phyloP scores from a whole-genome alignment of 2,888 invertebrate species.

The Brachypterus glaber region DNA sequence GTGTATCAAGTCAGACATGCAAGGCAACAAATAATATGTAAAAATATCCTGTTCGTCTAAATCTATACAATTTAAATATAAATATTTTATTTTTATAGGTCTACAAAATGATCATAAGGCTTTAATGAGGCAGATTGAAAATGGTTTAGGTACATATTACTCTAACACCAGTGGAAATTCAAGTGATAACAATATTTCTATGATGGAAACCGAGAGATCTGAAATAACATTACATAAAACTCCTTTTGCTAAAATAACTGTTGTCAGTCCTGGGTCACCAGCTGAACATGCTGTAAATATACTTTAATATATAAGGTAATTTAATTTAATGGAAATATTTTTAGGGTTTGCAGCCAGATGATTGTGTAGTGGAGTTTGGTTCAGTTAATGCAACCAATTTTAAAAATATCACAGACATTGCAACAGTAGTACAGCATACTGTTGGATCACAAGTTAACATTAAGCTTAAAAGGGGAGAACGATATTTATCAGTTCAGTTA shows the following conservation, averaged over 20 bases:
- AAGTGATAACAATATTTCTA: constrained; percentile 11
- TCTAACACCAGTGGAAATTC: constrained; percentile 24
- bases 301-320: background rate
- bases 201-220: constrained; percentile 15
- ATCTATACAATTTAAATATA: constrained; percentile 3
- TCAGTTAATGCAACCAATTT: constrained; percentile 65
- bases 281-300: constrained; percentile 67
- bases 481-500: constrained; percentile 48
- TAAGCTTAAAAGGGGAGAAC: constrained; percentile 46
- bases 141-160: constrained; percentile 52
- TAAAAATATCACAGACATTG: constrained; percentile 56
- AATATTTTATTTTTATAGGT: constrained; percentile 44
- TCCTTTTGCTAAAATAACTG: constrained; percentile 61
- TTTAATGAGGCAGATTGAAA: constrained; percentile 76
- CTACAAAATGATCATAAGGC: constrained; percentile 82
- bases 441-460: constrained; percentile 45
- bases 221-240: constrained; percentile 25
- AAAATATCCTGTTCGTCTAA: constrained; percentile 41
- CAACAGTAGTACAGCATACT: constrained; percentile 55
- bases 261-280: constrained; percentile 68
- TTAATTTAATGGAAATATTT: constrained; percentile 19
- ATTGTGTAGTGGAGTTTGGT: constrained; percentile 68
- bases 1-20: constrained; percentile 85
- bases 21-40: constrained; percentile 80
- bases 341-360: constrained; percentile 61